Conservation (phyloP, 2,113 vertebrate genomes). For the Arenaria interpres region DNA sequence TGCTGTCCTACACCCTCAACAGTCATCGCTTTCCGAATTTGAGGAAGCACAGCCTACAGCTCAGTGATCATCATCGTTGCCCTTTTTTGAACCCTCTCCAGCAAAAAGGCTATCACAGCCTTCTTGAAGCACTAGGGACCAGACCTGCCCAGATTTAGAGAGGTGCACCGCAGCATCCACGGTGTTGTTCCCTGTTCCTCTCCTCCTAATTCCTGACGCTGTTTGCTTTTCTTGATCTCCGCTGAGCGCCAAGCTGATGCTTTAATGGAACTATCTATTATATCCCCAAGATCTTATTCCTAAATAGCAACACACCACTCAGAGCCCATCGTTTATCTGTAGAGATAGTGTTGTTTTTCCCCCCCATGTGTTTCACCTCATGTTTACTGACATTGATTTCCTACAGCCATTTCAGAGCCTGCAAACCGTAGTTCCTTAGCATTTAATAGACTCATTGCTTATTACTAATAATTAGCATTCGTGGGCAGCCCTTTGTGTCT, state of each 20-base stretch:
- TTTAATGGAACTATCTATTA: neutral
- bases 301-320: neutral
- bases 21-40: neutral
- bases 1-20: neutral
- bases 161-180: neutral
- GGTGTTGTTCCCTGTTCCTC: neutral
- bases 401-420: neutral
- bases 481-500: neutral
- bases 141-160: neutral
- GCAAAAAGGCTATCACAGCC: too few species aligned
- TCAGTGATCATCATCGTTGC: neutral
- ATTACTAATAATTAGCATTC: neutral
- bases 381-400: neutral
- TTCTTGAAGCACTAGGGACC: neutral
- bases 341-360: neutral
- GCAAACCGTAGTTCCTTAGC: neutral
- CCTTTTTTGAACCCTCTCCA: neutral
- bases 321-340: neutral
- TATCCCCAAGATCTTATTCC: neutral
- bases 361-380: neutral
- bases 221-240: neutral
- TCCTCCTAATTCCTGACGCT: neutral
- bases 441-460: neutral
- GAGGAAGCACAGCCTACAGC: neutral
- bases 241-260: neutral